Percentiles rank a stretch among this genome's conserved stretches.
Conservation (phyloP, 1,140 invertebrate species). For the Piezodorus guildinii region DNA sequence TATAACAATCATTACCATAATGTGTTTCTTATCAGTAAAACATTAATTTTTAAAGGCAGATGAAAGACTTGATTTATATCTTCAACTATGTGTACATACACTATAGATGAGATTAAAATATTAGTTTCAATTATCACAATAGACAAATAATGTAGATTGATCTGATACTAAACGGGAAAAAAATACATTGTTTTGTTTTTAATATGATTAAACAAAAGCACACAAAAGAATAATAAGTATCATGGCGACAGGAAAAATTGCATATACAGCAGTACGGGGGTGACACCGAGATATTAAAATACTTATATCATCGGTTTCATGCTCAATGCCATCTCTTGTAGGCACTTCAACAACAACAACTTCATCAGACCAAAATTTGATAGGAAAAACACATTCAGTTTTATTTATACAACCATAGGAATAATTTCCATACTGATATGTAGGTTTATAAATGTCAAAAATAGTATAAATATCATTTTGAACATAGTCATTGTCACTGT, state of each 20-base stretch:
- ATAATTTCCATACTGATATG: constrained; percentile 61
- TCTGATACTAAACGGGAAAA: neutral
- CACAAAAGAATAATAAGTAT: constrained; percentile 60
- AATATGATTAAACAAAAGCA: constrained; percentile 49
- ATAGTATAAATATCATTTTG: constrained; percentile 66
- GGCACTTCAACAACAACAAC: constrained; percentile 67
- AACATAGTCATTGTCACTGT: constrained; percentile 67
- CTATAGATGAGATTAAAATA: too few relatives aligned
- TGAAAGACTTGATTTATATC: too few relatives aligned
- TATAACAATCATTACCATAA: too few relatives aligned
- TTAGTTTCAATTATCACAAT: too few relatives aligned
- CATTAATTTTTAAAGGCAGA: too few relatives aligned
- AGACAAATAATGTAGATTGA: too few relatives aligned
- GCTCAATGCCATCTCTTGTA: constrained; percentile 61
- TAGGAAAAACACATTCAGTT: constrained; percentile 58
- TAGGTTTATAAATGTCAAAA: constrained; percentile 73
- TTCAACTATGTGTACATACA: too few relatives aligned
- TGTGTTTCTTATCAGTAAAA: too few relatives aligned
- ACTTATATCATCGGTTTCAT: constrained; percentile 55
- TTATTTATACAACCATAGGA: constrained; percentile 58
- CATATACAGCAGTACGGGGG: constrained; percentile 61
- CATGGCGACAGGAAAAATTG: constrained; percentile 62
- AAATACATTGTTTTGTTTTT: too few relatives aligned
- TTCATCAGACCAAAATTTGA: constrained; percentile 56
- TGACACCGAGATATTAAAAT: constrained; percentile 59